A percentile compares a stretch with the other conserved stretches of the same genome.
Evolutionary conservation across 2,888 invertebrate genomes (phyloP).

Genomic region (Drosophila peninsularis): DNA sequence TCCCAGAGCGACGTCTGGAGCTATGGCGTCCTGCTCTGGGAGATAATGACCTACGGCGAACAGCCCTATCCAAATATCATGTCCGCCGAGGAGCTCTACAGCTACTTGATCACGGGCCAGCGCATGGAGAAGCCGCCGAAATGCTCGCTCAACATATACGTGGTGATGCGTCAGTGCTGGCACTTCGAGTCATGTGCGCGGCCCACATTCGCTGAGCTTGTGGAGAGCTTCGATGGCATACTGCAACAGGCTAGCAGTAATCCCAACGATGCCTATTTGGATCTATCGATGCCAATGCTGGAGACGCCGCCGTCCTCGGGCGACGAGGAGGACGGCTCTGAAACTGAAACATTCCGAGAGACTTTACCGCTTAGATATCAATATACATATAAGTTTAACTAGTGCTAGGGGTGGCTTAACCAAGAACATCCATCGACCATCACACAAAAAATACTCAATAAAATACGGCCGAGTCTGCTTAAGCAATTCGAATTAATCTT

Average conservation of each 20-base stretch:
- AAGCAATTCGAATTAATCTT: slow-evolving; percentile 26
- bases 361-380: slow-evolving; percentile 78
- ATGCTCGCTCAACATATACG: slow-evolving; percentile 97
- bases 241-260: slow-evolving; percentile 86
- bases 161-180: slow-evolving; percentile 99
- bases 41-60: slow-evolving; percentile 99
- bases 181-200: slow-evolving; percentile 94
- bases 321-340: slow-evolving; percentile 85
- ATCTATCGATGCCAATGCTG: slow-evolving; percentile 92
- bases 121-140: slow-evolving; percentile 98
- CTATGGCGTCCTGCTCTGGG: slow-evolving; percentile 98
- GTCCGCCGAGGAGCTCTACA: slow-evolving; percentile 96
- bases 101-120: slow-evolving; percentile 94
- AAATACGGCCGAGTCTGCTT: slow-evolving; percentile 24
- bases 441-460: slow-evolving; percentile 51
- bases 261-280: slow-evolving; percentile 94
- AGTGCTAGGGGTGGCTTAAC: slow-evolving; percentile 51
- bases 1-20: slow-evolving; percentile 98
- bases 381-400: slow-evolving; percentile 83
- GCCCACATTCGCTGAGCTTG: slow-evolving; percentile 94
- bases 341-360: slow-evolving; percentile 77
- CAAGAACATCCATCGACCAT: slow-evolving; percentile 46
- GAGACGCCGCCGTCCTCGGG: slow-evolving; percentile 95
- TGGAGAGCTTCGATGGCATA: slow-evolving; percentile 95
- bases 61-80: slow-evolving; percentile 99